phyloP scores from a whole-genome alignment of 2,113 vertebrate genomes.

The Otus sunia region DNA sequence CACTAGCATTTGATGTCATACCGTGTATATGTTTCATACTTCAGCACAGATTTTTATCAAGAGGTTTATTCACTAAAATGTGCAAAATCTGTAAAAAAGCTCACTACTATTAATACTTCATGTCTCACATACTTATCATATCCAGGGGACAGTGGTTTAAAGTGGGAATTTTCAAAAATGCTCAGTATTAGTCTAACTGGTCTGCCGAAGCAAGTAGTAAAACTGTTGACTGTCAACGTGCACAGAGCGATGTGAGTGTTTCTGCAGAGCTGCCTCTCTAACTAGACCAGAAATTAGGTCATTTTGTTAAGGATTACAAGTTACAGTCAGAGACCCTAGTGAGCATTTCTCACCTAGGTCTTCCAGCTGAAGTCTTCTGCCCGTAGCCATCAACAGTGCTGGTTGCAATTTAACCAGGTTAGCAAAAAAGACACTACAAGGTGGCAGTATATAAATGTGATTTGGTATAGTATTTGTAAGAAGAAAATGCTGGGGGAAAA shows the following conservation, averaged over 20 bases:
- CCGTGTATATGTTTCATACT: background rate
- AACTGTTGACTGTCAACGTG: background rate
- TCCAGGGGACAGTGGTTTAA: background rate
- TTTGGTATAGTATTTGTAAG: background rate
- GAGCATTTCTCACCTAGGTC: background rate
- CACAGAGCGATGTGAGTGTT: accelerated
- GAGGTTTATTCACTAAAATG: conserved; percentile 34
- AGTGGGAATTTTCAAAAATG: background rate
- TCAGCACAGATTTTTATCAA: conserved; percentile 20
- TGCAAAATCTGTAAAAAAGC: background rate
- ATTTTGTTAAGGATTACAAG: background rate
- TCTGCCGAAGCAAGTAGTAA: background rate
- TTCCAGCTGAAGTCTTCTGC: background rate
- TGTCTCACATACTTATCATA: background rate
- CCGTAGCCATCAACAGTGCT: background rate
- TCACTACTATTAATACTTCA: background rate
- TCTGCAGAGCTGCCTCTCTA: background rate
- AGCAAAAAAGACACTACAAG: background rate
- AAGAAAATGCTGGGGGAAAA: background rate
- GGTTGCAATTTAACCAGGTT: background rate
- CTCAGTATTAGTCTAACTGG: background rate
- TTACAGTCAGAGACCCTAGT: background rate
- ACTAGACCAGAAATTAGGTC: background rate
- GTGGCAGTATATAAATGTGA: background rate
- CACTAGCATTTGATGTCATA: background rate